phyloP scores from a whole-genome alignment of 2,888 invertebrate species.

The Euphydryas editha region DNA sequence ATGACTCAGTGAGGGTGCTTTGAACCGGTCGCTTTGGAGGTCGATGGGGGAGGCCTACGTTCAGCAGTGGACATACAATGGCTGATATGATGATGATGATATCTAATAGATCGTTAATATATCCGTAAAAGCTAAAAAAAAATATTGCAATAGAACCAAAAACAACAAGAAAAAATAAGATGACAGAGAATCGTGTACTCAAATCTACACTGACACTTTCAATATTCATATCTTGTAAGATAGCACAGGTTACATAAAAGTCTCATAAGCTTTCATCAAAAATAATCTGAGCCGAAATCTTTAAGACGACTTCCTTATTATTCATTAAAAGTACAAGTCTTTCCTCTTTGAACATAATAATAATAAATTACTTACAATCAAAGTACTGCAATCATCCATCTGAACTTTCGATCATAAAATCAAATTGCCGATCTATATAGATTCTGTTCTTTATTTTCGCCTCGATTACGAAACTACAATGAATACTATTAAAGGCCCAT shows the following conservation, averaged over 20 bases:
- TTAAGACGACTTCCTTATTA: constrained; percentile 21
- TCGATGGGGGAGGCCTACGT: too few relatives aligned
- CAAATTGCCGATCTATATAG: constrained; percentile 45
- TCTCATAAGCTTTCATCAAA: constrained; percentile 26
- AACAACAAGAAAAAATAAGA: background rate
- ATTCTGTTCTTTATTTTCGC: constrained; percentile 43
- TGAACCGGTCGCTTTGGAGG: too few relatives aligned
- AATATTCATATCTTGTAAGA: background rate
- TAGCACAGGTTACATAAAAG: constrained; percentile 23
- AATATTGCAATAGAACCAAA: too few relatives aligned
- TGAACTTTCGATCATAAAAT: constrained; percentile 47
- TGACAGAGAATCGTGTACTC: background rate
- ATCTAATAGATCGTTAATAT: too few relatives aligned
- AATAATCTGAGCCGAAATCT: constrained; percentile 26
- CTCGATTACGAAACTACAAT: constrained; percentile 42
- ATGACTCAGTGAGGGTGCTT: too few relatives aligned
- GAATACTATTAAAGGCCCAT: constrained; percentile 31
- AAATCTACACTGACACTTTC: background rate
- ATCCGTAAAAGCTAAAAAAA: too few relatives aligned
- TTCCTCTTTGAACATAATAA: constrained; percentile 32
- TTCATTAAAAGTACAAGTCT: constrained; percentile 37
- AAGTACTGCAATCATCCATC: constrained; percentile 30
- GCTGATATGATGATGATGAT: too few relatives aligned
- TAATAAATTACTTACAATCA: constrained; percentile 34
- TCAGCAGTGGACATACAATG: too few relatives aligned